Base-by-base conservation (phyloP, 2,113 vertebrate species). In the Sander lucioperca region DNA sequence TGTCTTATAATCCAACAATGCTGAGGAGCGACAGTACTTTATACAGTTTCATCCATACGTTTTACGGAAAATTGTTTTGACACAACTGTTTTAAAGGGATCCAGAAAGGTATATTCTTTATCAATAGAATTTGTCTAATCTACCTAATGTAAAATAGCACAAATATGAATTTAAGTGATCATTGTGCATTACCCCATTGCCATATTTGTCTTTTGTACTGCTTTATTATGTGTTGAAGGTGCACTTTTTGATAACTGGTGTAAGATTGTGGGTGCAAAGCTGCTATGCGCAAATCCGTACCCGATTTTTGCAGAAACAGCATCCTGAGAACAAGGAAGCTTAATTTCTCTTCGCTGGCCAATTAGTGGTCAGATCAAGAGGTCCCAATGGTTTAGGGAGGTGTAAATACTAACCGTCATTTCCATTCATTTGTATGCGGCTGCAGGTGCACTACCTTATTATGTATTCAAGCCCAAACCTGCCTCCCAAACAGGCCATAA, bases 341-440 rank as follows among this genome's bases (percentile, higher is more conserved):
- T 89, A 88, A 79, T 86, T 84, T 86, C 82, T 85, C 64, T 81
- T 88, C 65, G 76, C 89, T 61, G 75, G 75, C 85, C 88, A 91
- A 94, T 95, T 94, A 94, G 91, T 83, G 91, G 92, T 84, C 89
- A 85, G 83, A 93, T 94, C 86, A 92, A 82, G 88, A 91, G 92
- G 90, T 89, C 90, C 88, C 79, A 50, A 14, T 74, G 92, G 89
- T 90, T 90, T 83, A 74, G 81, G 66, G 68, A 88, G 88, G 91
- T 71, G 87, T 88, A 91, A 91, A 92, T 86, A 92, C 89, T 63
- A 91, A 90, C 91, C 89, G 80, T 84, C 89, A 87, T 88, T 91
- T 92, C 88, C 83, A 88, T 92, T 94, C 89, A 95, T 95, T 94
- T 95, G 93, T 94, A 96, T 95, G 94, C 95, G n/a, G 86, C 91